phyloP scores from a whole-genome alignment of 2,797 vertebrate genomes.

The Microchirus variegatus region DNA sequence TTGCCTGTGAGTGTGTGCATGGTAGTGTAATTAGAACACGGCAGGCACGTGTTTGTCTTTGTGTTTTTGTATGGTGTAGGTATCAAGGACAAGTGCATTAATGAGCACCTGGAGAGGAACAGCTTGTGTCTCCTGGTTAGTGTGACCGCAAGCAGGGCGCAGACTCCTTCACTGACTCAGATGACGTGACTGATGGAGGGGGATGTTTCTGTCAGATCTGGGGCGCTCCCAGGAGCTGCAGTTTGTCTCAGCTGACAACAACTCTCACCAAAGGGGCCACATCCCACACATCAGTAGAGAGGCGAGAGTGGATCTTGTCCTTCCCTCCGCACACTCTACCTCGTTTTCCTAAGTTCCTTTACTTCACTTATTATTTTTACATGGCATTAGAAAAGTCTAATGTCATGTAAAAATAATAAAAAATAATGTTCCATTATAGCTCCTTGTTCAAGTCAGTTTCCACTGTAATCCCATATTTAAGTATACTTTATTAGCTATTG shows the following conservation, averaged over 20 bases:
- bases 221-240: conserved; percentile 94
- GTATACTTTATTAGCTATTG: too few relatives aligned
- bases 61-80: conserved; percentile 75
- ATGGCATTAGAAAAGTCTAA: too few relatives aligned
- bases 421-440: too few relatives aligned
- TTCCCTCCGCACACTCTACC: conserved; percentile 33
- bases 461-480: too few relatives aligned
- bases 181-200: conserved; percentile 84
- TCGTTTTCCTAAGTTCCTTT: conserved; percentile 9
- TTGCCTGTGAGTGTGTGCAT: conserved; percentile 35
- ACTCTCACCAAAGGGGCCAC: conserved; percentile 86
- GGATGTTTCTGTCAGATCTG: conserved; percentile 89
- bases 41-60: conserved; percentile 78
- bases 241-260: conserved; percentile 96
- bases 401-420: too few relatives aligned
- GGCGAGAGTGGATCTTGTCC: conserved; percentile 81
- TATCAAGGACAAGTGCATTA: conserved; percentile 86
- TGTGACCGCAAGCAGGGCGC: conserved; percentile 81
- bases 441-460: too few relatives aligned
- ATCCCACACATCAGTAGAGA: conserved; percentile 86
- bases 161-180: conserved; percentile 79
- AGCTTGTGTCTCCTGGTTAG: conserved; percentile 84
- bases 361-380: neutral
- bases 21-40: conserved; percentile 81
- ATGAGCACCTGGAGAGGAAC: conserved; percentile 87